Conservation (phyloP, 2,888 invertebrate species). For the Rhamphomyia laevipes region DNA sequence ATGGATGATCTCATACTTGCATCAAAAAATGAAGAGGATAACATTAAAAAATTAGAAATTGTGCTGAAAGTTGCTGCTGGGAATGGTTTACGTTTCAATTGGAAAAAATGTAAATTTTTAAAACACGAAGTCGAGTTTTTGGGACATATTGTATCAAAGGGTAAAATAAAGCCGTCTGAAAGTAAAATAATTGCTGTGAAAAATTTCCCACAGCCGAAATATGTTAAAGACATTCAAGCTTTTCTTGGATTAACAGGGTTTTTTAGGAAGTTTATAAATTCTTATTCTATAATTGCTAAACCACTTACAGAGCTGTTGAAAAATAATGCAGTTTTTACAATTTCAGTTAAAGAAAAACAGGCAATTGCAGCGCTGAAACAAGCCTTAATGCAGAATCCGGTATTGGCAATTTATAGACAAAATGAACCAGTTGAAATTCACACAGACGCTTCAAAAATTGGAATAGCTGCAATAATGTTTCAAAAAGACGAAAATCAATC, state of each 20-base stretch:
- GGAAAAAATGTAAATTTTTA: conserved; percentile 13
- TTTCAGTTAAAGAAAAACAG: background rate
- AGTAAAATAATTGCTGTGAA: background rate
- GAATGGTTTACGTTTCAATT: conserved; percentile 10
- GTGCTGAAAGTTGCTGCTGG: conserved; percentile 6
- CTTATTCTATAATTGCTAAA: conserved; percentile 9
- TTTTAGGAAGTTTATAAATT: conserved; percentile 10
- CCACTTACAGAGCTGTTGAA: conserved; percentile 10
- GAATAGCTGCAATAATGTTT: conserved; percentile 6
- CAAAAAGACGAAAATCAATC: no score
- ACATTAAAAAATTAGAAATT: conserved; percentile 2
- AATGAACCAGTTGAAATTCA: background rate
- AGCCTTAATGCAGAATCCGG: background rate
- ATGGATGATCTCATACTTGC: conserved; percentile 1
- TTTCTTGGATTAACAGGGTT: no score
- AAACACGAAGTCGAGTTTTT: conserved; percentile 12
- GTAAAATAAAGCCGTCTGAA: conserved; percentile 4
- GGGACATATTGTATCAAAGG: conserved; percentile 8
- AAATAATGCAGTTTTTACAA: background rate
- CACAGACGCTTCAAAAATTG: conserved; percentile 4
- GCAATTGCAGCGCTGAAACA: background rate
- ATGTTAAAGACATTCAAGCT: conserved; percentile 7
- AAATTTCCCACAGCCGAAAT: conserved; percentile 9
- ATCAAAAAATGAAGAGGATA: background rate
- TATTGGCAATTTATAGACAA: conserved; percentile 2